Evolutionary conservation across 2,113 vertebrate genomes (phyloP).

Genomic region (Ahaetulla prasina): DNA sequence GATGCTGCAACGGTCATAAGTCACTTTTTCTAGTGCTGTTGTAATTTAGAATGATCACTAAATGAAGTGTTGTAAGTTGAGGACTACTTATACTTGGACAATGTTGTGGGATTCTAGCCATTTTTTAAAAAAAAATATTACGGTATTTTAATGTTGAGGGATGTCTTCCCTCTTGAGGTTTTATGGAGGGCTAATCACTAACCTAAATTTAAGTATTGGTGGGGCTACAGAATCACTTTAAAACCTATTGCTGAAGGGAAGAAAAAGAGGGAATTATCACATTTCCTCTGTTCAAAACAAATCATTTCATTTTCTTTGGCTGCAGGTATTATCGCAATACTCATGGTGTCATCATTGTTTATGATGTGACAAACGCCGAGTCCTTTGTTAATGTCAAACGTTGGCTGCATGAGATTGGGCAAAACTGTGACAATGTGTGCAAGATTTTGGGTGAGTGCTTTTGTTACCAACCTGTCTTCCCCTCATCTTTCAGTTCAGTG

Average conservation of each 20-base stretch:
- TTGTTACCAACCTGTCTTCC: no score
- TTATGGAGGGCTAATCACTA: not conserved
- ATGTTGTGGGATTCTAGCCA: not conserved
- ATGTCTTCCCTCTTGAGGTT: not conserved
- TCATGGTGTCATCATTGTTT: slow-evolving; percentile 82
- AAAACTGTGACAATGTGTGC: slow-evolving; percentile 83
- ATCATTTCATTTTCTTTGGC: not conserved
- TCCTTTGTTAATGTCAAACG: slow-evolving; percentile 81
- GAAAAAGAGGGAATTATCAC: not conserved
- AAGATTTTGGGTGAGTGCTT: slow-evolving; percentile 75
- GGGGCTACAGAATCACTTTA: not conserved
- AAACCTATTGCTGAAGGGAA: not conserved
- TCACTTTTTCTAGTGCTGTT: not conserved
- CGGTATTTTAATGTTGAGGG: not conserved
- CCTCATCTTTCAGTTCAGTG: not conserved
- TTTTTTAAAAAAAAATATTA: no score
- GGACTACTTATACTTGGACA: not conserved
- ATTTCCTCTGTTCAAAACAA: not conserved
- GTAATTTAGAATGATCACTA: not conserved
- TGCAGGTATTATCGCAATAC: slow-evolving; percentile 82
- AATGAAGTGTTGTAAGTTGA: not conserved
- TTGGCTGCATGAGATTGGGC: slow-evolving; percentile 81
- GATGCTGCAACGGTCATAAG: not conserved
- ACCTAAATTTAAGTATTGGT: not conserved
- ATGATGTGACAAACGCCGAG: slow-evolving; percentile 81